These are phyloP conservation scores for Nemurella pictetii DNA, from an alignment of 2,888 invertebrate species.

Conservation along the genomic window DNA sequence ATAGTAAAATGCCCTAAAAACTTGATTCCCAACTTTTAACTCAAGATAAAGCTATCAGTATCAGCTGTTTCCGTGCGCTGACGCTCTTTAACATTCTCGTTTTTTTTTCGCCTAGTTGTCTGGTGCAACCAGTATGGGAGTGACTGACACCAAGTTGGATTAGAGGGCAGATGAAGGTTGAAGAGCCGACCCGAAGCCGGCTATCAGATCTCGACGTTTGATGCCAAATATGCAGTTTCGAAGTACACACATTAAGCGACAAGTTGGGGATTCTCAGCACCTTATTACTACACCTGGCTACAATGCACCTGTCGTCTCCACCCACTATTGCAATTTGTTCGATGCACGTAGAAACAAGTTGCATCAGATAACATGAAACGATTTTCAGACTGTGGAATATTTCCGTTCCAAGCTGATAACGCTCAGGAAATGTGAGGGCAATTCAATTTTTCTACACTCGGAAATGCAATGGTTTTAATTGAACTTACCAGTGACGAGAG, in stretches of 20 bases:
- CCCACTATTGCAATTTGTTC: neutral
- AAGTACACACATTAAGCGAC: neutral
- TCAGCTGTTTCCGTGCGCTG: no score
- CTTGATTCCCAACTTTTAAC: no score
- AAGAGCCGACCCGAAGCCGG: neutral
- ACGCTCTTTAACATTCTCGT: no score
- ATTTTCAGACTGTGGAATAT: neutral
- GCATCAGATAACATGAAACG: conserved; percentile 8
- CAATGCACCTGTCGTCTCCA: neutral
- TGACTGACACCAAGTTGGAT: neutral
- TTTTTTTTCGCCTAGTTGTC: no score
- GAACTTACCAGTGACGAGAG: neutral
- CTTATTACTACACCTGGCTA: neutral
- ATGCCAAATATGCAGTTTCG: neutral
- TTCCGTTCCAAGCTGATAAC: neutral
- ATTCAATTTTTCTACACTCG: neutral
- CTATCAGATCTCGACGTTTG: neutral
- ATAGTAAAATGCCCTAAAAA: no score
- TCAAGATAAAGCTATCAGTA: no score
- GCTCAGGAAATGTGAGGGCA: neutral
- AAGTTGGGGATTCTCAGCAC: neutral
- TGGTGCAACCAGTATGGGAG: neutral
- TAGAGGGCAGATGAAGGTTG: conserved; percentile 29
- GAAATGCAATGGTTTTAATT: neutral
- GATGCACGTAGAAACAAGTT: neutral